Percentiles rank a stretch among this genome's conserved stretches.
Conservation (phyloP, 2,113 vertebrate genomes). For the Trichechus manatus region DNA sequence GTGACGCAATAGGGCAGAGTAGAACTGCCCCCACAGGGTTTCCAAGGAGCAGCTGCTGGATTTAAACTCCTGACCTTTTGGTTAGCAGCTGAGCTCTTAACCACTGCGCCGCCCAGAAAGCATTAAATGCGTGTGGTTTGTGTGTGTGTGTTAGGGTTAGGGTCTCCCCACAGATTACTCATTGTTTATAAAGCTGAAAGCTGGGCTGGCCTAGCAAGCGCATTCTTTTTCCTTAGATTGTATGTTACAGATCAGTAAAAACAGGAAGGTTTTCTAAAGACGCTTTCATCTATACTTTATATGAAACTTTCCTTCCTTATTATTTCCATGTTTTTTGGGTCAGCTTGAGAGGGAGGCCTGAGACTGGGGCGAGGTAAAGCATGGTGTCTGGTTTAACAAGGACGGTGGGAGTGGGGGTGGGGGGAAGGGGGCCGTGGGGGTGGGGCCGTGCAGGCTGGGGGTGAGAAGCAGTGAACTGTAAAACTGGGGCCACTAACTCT, state of each 20-base stretch:
- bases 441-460: neutral
- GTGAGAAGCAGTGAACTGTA: neutral
- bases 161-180: neutral
- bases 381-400: neutral
- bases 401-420: neutral
- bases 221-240: neutral
- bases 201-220: too few relatives aligned
- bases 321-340: neutral
- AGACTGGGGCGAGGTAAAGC: neutral
- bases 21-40: too few relatives aligned
- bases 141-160: neutral
- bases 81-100: too few relatives aligned
- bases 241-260: neutral
- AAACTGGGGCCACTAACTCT: neutral
- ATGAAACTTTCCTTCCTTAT: constrained; percentile 31
- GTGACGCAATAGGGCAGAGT: too few relatives aligned
- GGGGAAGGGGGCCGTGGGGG: too few relatives aligned
- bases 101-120: neutral
- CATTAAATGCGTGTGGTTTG: neutral
- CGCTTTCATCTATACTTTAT: neutral
- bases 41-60: too few relatives aligned
- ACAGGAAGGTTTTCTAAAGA: neutral
- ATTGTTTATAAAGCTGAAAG: neutral
- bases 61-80: too few relatives aligned
- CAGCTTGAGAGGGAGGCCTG: neutral